Percentiles rank a stretch among this genome's conserved stretches.
Evolutionary conservation across 2,888 invertebrate species (phyloP).

Genomic region (Xylocampa areola): DNA sequence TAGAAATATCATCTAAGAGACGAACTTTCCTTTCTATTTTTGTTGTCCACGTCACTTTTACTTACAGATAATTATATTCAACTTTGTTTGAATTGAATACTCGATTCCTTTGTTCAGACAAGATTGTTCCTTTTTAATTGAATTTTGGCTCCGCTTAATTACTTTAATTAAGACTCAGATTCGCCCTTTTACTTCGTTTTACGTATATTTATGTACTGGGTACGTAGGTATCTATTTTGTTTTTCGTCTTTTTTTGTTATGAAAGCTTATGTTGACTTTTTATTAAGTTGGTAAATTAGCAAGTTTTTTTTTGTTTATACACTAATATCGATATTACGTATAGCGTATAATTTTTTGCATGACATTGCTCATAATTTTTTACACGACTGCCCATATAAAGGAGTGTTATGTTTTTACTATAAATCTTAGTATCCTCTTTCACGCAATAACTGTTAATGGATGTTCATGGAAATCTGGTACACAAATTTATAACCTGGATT

Average conservation of each 20-base stretch:
- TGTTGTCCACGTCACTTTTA: slow-evolving; percentile 16
- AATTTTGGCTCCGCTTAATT: slow-evolving; percentile 52
- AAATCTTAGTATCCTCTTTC: too few relatives aligned
- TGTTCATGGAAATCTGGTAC: too few relatives aligned
- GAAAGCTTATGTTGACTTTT: slow-evolving; percentile 26
- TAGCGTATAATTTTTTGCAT: too few relatives aligned
- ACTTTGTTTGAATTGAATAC: slow-evolving; percentile 41
- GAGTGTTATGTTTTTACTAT: too few relatives aligned
- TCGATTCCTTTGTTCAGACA: slow-evolving; percentile 43
- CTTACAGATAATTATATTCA: slow-evolving; percentile 47
- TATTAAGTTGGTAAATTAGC: slow-evolving; percentile 2
- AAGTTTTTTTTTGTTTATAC: neutral
- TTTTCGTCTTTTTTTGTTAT: slow-evolving; percentile 20
- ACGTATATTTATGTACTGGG: slow-evolving; percentile 32
- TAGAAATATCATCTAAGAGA: neutral
- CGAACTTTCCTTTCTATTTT: neutral
- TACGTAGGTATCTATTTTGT: too few relatives aligned
- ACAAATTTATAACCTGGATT: too few relatives aligned
- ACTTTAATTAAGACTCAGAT: slow-evolving; percentile 56
- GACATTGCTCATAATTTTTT: too few relatives aligned
- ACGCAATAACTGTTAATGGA: too few relatives aligned
- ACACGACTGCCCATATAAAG: too few relatives aligned
- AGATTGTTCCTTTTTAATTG: slow-evolving; percentile 52
- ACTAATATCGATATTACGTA: too few relatives aligned
- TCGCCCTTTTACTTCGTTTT: slow-evolving; percentile 29